These are phyloP conservation scores for Rotaria socialis DNA, from an alignment of 2,888 invertebrate species.

Conservation along the genomic window DNA sequence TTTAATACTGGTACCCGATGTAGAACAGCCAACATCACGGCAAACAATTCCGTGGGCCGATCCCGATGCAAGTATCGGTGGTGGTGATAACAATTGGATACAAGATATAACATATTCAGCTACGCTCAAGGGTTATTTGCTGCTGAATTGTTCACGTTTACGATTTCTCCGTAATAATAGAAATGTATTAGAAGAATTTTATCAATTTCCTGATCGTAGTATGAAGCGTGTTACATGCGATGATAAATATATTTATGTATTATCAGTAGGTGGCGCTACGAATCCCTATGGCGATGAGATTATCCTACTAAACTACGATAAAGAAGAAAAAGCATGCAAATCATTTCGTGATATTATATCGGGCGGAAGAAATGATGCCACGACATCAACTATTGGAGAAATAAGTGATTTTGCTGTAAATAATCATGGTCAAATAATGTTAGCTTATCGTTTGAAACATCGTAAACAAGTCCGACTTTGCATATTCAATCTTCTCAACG, in stretches of 20 bases:
- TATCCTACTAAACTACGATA: neutral
- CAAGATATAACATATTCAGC: slow-evolving; percentile 15
- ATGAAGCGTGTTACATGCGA: neutral
- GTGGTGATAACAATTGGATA: neutral
- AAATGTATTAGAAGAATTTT: neutral
- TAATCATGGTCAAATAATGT: neutral
- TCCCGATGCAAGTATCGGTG: neutral
- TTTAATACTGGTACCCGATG: neutral
- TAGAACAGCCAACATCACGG: neutral
- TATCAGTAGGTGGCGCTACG: neutral
- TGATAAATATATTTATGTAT: neutral
- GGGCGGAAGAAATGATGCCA: neutral
- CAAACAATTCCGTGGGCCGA: neutral
- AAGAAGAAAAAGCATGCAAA: neutral
- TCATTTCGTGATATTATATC: neutral
- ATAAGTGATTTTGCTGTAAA: neutral
- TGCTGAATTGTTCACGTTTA: neutral
- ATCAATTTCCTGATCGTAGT: neutral
- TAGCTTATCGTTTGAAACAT: neutral
- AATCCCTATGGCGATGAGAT: neutral
- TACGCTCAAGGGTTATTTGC: neutral
- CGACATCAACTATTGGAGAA: neutral
- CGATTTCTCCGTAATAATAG: neutral
- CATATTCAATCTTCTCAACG: neutral
- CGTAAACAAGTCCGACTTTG: neutral